These are phyloP conservation scores for Homarus americanus DNA, from an alignment of 1,140 invertebrate genomes.

Conservation along the genomic window DNA sequence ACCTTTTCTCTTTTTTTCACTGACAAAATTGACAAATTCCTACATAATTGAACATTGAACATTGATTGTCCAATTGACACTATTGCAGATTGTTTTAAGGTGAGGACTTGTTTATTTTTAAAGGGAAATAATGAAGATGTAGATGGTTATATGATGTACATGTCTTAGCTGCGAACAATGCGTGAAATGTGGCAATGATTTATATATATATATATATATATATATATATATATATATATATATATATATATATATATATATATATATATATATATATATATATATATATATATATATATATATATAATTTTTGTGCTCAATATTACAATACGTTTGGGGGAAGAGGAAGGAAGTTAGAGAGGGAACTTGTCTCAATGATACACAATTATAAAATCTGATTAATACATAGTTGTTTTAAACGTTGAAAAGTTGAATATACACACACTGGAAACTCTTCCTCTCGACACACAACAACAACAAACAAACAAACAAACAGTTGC, in stretches of 20 bases:
- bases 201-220: constrained; percentile 34
- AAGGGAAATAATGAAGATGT: constrained; percentile 16
- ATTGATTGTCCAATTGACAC: constrained; percentile 36
- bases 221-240: constrained; percentile 36
- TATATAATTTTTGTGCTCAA: constrained; percentile 29
- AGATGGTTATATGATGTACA: constrained; percentile 18
- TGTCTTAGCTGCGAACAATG: constrained; percentile 33
- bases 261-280: constrained; percentile 40
- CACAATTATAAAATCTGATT: constrained; percentile 59
- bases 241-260: constrained; percentile 42
- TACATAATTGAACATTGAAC: constrained; percentile 41
- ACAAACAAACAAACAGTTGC: constrained; percentile 45
- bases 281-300: constrained; percentile 36
- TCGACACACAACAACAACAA: constrained; percentile 58
- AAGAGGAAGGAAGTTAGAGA: constrained; percentile 24
- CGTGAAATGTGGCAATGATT: constrained; percentile 44
- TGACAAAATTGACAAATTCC: constrained; percentile 2
- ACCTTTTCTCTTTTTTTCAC: not conserved
- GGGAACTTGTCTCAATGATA: not conserved
- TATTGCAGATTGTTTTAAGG: constrained; percentile 32
- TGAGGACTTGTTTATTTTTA: not conserved
- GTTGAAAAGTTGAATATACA: constrained; percentile 59
- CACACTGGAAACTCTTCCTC: constrained; percentile 44
- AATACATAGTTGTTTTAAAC: constrained; percentile 36
- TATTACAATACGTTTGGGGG: not conserved